Evolutionary conservation across 1,140 invertebrate species (phyloP), one percentile per base, ranked within the genome.

Genomic region (Panagrolaimus sp.): DNA sequence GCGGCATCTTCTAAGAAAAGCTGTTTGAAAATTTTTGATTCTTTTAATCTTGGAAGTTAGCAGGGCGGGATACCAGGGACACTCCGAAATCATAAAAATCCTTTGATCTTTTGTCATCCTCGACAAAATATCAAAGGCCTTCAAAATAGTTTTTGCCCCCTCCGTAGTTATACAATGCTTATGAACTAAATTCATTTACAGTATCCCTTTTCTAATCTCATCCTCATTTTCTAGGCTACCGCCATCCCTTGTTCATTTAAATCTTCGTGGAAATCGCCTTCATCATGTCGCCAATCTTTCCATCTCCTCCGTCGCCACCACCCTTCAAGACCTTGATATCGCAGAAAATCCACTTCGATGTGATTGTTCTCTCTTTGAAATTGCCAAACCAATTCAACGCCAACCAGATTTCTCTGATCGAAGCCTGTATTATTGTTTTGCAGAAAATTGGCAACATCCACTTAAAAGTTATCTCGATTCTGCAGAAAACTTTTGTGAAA

Each of bases 391-490:
- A 38, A n/a, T 63, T 24, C 24, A 47, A 46, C 64, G 65, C 15
- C 62, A 73, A 74, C 9, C 46, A 14, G 26, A 73, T 52, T 52
- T 17, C 28, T 9, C 46, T 52, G 72, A 73, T 63, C 73, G 72
- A 9, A 72, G 14, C 12, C 52, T 77, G 46, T 73, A 76, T 62
- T 73, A 73, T 28, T 73, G 72, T 64, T 73, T 73, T 52, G 38
- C 73, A 6, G 73, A 73, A 70, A 70, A 48, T 17, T 73, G 72
- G 72, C 72, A 73, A 63, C 72, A 73, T 55, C 72, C 72, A 9
- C 55, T 73, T 12, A 63, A 65, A 28, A 38, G 67, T 8, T 73
- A 75, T 45, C 15, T 73, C 4, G 73, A 73, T 38, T 45, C 64
- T 15, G 63, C 71, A n/a, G 63, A 73, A 63, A 17, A 71, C 10